These are phyloP conservation scores for Istiophorus platypterus DNA, from an alignment of 2,113 vertebrate species.

Conservation along the genomic window DNA sequence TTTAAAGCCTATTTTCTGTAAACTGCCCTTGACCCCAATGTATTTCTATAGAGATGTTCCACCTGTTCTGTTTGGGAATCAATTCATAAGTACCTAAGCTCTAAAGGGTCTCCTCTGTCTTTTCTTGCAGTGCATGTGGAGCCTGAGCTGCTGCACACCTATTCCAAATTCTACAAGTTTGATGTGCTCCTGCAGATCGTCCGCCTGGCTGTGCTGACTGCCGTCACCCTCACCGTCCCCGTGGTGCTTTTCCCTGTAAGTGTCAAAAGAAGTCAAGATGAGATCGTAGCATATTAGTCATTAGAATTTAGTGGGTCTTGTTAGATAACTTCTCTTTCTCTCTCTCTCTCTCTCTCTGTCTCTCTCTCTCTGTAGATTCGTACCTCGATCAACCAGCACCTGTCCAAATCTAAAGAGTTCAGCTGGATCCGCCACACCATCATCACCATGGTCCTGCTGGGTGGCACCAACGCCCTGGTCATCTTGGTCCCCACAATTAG, in stretches of 20 bases:
- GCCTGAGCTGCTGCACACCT: constrained; percentile 95
- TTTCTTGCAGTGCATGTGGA: constrained; percentile 85
- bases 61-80: neutral
- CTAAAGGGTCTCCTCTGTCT: neutral
- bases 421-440: constrained; percentile 91
- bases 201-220: constrained; percentile 93
- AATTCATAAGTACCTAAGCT: neutral
- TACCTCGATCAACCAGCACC: constrained; percentile 91
- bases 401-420: constrained; percentile 90
- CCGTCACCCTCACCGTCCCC: constrained; percentile 96
- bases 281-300: neutral
- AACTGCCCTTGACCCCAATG: too few species aligned
- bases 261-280: constrained; percentile 1
- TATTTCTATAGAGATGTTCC: neutral
- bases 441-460: constrained; percentile 89
- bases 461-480: constrained; percentile 89
- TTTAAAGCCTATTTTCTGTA: too few species aligned
- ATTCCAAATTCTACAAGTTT: constrained; percentile 85
- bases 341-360: too few species aligned
- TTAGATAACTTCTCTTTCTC: neutral
- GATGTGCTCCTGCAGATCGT: constrained; percentile 94
- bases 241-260: constrained; percentile 98
- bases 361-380: constrained; percentile 86
- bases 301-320: neutral
- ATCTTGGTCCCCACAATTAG: constrained; percentile 96